Evolutionary conservation across 2,113 vertebrate genomes (phyloP).

Genomic region (Melanotaenia duboulayi): DNA sequence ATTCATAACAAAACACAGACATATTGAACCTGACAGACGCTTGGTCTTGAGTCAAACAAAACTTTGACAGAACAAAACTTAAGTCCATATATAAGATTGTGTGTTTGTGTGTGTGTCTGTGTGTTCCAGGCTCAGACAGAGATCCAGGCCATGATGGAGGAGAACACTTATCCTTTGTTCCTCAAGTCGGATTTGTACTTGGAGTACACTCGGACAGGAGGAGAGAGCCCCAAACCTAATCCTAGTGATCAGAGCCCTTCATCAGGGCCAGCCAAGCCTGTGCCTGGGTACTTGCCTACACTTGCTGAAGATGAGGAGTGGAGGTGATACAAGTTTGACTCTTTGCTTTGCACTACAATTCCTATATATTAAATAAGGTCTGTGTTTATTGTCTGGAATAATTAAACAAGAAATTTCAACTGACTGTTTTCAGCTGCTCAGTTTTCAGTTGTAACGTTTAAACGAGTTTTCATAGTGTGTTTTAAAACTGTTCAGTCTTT

Average conservation of each 20-base stretch:
- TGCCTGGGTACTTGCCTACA: conserved; percentile 90
- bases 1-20: no score
- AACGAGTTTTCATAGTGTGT: not conserved
- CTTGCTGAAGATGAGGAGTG: conserved; percentile 94
- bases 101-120: conserved; percentile 18
- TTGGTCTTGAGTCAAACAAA: no score
- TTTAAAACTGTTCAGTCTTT: no score
- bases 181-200: conserved; percentile 96
- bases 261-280: conserved; percentile 87
- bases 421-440: not conserved
- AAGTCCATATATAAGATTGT: no score
- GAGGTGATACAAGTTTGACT: conserved; percentile 84
- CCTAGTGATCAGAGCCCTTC: conserved; percentile 89
- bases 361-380: not conserved
- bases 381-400: not conserved
- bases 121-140: conserved; percentile 90
- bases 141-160: conserved; percentile 94
- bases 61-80: no score
- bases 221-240: conserved; percentile 92
- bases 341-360: conserved; percentile 53
- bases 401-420: not conserved
- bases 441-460: not conserved
- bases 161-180: conserved; percentile 96
- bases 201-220: conserved; percentile 91
- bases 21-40: no score